Evolutionary conservation across 2,113 vertebrate species (phyloP), one percentile per base, ranked within the genome.

Genomic region (Epinephelus lanceolatus): DNA sequence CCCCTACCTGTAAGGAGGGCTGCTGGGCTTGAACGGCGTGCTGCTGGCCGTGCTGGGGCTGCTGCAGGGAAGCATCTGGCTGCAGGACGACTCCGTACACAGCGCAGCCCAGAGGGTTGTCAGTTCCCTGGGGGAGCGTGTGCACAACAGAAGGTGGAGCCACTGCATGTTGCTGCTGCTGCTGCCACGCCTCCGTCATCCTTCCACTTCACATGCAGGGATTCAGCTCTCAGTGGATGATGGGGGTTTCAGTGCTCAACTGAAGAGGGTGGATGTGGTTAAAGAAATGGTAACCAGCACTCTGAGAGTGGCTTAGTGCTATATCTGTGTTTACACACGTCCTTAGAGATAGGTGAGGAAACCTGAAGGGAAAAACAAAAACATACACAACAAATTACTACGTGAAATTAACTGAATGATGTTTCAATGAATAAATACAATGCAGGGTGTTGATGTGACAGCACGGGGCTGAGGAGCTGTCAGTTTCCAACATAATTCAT

Each of bases 31-130:
- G 94, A 10, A 95, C 94, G 0, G 92, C 19, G 77, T 95, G 97
- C 69, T 96, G 96, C 40, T 97, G 94, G 0, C 94, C 95, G 56
- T 97, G 97, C 33, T 96, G 96, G 49, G 96, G 95, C 88, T 96
- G 96, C 93, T 97, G 95, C 15, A 96, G 88, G 74, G 95, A 92
- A 0, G 96, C 85, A 30, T 99, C 98, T 0, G 96, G 95, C 87
- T 98, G 98, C 76, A 99, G 95, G 80, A 99, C 96, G 23, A 99
- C 98, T 40, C 97, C 97, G 0, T 99, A 99, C 52, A 99, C 97
- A 0, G 98, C 94, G 21, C 97, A 99, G 91, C 97, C 97, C 91
- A 99, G 71, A 1, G 98, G 88, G 89, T 96, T 98, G 92, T 99
- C 98, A 0, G 95, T 74, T 37, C 94, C 95, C 1, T 96, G 96